Percentiles rank a stretch among this genome's conserved stretches.
These are phyloP conservation scores for Clusia tigrina DNA, from an alignment of 2,888 invertebrate species.

Conservation along the genomic window DNA sequence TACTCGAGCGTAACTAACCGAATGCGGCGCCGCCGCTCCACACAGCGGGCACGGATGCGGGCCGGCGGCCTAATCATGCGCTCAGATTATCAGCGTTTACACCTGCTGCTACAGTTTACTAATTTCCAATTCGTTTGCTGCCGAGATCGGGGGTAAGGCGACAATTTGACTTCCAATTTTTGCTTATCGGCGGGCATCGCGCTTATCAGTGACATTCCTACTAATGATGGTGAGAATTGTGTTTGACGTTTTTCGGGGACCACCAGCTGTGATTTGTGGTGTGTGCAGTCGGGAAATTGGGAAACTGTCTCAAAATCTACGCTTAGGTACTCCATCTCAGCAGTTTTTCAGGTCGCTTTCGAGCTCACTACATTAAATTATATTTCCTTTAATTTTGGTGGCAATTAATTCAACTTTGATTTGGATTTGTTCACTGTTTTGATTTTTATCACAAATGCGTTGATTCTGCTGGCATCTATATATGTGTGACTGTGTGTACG, in stretches of 20 bases:
- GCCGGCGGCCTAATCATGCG: no score
- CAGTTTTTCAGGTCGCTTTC: no score
- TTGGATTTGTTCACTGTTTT: no score
- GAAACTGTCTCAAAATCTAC: no score
- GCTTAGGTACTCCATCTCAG: no score
- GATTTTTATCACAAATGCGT: no score
- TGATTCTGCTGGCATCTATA: no score
- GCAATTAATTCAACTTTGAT: no score
- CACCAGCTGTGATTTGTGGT: slow-evolving; percentile 23
- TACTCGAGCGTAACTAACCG: slow-evolving; percentile 21
- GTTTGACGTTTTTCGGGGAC: slow-evolving; percentile 5
- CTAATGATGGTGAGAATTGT: slow-evolving; percentile 28
- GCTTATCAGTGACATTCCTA: slow-evolving; percentile 25
- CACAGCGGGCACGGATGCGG: slow-evolving; percentile 21
- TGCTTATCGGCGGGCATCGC: not conserved
- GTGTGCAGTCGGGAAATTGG: no score
- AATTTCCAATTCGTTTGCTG: not conserved
- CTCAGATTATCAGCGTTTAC: slow-evolving; percentile 21
- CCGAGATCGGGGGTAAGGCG: not conserved
- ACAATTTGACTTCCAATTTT: slow-evolving; percentile 27
- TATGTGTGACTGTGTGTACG: no score
- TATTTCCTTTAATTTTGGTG: no score
- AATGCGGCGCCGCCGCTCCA: slow-evolving; percentile 16
- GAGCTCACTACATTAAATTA: no score
- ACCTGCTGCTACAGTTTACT: slow-evolving; percentile 20